These are phyloP conservation scores for Mobula hypostoma DNA, from an alignment of 2,113 vertebrate species.

Conservation along the genomic window DNA sequence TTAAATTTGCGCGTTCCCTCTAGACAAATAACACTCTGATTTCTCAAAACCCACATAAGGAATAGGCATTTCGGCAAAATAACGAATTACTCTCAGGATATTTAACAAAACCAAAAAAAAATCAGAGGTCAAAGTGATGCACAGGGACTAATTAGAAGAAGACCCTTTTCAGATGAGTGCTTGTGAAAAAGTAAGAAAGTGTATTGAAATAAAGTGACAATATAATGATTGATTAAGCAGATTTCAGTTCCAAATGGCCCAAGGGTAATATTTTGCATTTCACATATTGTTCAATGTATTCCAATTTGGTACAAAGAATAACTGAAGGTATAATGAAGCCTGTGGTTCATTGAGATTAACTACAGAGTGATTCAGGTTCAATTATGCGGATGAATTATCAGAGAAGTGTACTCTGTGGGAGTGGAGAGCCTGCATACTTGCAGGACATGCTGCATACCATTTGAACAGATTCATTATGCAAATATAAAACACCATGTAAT, in stretches of 20 bases:
- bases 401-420: background rate
- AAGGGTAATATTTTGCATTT: background rate
- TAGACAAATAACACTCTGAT: background rate
- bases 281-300: background rate
- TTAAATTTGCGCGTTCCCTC: background rate
- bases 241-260: background rate
- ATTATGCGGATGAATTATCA: background rate
- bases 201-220: background rate
- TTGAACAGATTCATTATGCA: background rate
- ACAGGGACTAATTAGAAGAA: constrained; percentile 19
- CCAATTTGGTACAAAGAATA: background rate
- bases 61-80: background rate
- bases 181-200: background rate
- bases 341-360: constrained; percentile 19
- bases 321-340: background rate
- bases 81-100: background rate
- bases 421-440: background rate
- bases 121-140: background rate
- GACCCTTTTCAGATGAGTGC: background rate
- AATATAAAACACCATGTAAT: background rate
- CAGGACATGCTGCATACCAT: background rate
- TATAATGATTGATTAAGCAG: constrained; percentile 17
- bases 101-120: background rate
- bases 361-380: background rate
- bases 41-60: background rate